Evolutionary conservation across 2,113 vertebrate species (phyloP).

Genomic region (Dipodomys ordii): DNA sequence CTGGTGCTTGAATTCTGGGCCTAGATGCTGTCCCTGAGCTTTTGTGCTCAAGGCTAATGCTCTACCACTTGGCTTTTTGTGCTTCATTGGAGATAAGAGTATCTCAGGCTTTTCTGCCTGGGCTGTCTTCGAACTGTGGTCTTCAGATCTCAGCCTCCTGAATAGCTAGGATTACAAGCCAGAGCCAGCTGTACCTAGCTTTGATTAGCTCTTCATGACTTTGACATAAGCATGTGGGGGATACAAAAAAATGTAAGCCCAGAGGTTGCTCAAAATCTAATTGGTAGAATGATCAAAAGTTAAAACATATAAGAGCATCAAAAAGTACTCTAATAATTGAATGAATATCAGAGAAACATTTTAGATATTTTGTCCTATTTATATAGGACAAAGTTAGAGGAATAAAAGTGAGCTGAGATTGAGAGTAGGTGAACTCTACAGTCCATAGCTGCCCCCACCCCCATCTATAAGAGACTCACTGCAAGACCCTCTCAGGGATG

Average conservation of each 20-base stretch:
- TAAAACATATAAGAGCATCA: neutral
- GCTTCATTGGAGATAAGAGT: too few species aligned
- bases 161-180: too few species aligned
- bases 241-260: slow-evolving; percentile 3
- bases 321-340: neutral
- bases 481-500: neutral
- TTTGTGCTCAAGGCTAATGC: too few species aligned
- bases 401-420: slow-evolving; percentile 4
- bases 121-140: too few species aligned
- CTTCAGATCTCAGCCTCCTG: too few species aligned
- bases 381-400: neutral
- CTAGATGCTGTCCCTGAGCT: too few species aligned
- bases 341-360: neutral
- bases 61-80: too few species aligned
- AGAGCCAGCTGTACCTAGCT: too few species aligned
- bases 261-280: neutral
- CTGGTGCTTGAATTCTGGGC: too few species aligned
- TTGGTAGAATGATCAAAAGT: slow-evolving; percentile 1
- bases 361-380: slow-evolving; percentile 23
- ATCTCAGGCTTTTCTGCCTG: too few species aligned
- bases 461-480: neutral
- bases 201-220: neutral
- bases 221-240: neutral
- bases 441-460: neutral
- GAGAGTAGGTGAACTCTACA: neutral